Percentiles rank a stretch among this genome's conserved stretches.
phyloP scores from a whole-genome alignment of 2,797 vertebrate genomes.

The Pseudocheirus occidentalis region DNA sequence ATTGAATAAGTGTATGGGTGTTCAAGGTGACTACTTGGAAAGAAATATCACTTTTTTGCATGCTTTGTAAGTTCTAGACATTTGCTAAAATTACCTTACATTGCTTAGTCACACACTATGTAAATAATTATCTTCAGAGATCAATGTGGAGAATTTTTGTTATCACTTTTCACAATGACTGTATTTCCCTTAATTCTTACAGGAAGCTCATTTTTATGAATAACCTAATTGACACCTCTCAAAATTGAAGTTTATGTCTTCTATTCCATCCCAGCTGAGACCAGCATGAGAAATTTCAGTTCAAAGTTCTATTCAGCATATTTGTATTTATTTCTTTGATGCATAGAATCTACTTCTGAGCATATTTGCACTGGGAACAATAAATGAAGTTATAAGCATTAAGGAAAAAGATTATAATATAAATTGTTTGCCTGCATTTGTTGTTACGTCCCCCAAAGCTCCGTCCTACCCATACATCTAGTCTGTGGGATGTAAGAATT shows the following conservation, averaged over 20 bases:
- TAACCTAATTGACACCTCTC: background rate
- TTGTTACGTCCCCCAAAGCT: background rate
- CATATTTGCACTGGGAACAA: background rate
- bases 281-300: background rate
- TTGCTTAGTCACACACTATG: background rate
- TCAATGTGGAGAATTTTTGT: constrained; percentile 9
- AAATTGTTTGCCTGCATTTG: constrained; percentile 4
- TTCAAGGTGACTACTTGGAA: constrained; percentile 35
- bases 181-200: constrained; percentile 14
- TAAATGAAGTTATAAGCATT: constrained; percentile 23
- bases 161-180: constrained; percentile 44
- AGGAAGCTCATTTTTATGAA: constrained; percentile 2
- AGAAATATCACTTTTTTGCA: constrained; percentile 1
- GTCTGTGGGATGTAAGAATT: background rate
- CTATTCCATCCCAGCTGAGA: background rate
- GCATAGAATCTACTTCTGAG: constrained; percentile 15
- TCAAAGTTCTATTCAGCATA: constrained; percentile 27
- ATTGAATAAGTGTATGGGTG: constrained; percentile 24
- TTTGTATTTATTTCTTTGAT: constrained; percentile 24
- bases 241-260: background rate
- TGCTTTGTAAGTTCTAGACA: constrained; percentile 32
- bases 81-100: constrained; percentile 12
- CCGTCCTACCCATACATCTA: background rate
- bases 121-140: constrained; percentile 28
- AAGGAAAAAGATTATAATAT: constrained; percentile 37